These are phyloP conservation scores for Portunus trituberculatus DNA, from an alignment of 1,140 invertebrate genomes.

Conservation along the genomic window DNA sequence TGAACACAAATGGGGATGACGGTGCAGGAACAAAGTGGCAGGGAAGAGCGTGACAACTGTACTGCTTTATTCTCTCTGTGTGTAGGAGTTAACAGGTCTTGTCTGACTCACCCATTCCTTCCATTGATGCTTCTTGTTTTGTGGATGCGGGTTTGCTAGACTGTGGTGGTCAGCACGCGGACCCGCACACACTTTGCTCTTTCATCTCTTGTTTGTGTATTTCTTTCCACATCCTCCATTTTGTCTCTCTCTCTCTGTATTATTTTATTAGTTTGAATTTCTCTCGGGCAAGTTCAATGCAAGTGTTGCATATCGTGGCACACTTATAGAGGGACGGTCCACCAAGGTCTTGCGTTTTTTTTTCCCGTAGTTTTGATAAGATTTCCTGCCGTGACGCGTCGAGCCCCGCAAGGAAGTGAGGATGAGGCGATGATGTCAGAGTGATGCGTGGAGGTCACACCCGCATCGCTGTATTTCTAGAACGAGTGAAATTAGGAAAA, in stretches of 20 bases:
- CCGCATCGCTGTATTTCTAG: too few species aligned
- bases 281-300: not conserved
- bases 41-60: not conserved
- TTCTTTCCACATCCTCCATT: not conserved
- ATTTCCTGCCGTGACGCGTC: not conserved
- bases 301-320: not conserved
- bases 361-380: not conserved
- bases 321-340: not conserved
- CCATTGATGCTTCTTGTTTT: too few species aligned
- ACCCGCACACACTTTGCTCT: too few species aligned
- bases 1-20: conserved; percentile 10
- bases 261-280: not conserved
- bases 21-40: not conserved
- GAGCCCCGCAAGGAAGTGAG: too few species aligned
- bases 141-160: too few species aligned
- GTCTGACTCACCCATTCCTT: too few species aligned
- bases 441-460: too few species aligned
- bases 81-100: not conserved
- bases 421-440: too few species aligned
- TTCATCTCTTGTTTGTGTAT: too few species aligned
- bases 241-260: not conserved
- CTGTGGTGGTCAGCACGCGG: too few species aligned
- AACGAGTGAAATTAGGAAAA: too few species aligned
- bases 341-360: not conserved
- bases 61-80: not conserved